phyloP scores from a whole-genome alignment of 2,888 invertebrate genomes.

The Labia minor region DNA sequence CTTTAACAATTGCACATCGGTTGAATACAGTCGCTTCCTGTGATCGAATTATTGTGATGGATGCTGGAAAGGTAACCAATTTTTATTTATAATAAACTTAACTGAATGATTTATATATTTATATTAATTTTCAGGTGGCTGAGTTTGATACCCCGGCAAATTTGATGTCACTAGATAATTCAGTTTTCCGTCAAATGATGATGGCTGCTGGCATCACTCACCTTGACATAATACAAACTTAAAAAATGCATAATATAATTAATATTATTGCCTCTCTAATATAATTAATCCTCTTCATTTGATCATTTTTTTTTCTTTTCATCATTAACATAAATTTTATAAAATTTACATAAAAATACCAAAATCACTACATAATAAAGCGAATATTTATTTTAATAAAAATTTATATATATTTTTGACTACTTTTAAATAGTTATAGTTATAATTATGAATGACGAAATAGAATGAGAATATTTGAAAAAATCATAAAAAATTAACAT shows the following conservation, averaged over 20 bases:
- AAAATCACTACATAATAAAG: too few species aligned
- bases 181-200: slow-evolving; percentile 35
- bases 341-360: too few species aligned
- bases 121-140: slow-evolving; percentile 30
- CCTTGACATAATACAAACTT: slow-evolving; percentile 19
- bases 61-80: slow-evolving; percentile 30
- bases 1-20: slow-evolving; percentile 42
- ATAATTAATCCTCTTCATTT: too few species aligned
- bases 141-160: slow-evolving; percentile 37
- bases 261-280: neutral
- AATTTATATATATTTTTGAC: too few species aligned
- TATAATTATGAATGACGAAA: too few species aligned
- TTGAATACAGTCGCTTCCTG: slow-evolving; percentile 41
- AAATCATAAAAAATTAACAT: too few species aligned
- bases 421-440: too few species aligned
- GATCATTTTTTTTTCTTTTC: too few species aligned
- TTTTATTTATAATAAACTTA: neutral
- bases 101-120: too few species aligned
- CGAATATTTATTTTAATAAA: too few species aligned
- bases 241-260: neutral
- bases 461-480: too few species aligned
- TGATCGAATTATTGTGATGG: slow-evolving; percentile 32
- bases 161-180: slow-evolving; percentile 33
- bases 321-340: too few species aligned
- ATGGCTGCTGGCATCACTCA: slow-evolving; percentile 29